Percentiles rank a stretch among this genome's conserved stretches.
Evolutionary conservation across 1,140 invertebrate species (phyloP).

Genomic region (Latrodectus geometricus): DNA sequence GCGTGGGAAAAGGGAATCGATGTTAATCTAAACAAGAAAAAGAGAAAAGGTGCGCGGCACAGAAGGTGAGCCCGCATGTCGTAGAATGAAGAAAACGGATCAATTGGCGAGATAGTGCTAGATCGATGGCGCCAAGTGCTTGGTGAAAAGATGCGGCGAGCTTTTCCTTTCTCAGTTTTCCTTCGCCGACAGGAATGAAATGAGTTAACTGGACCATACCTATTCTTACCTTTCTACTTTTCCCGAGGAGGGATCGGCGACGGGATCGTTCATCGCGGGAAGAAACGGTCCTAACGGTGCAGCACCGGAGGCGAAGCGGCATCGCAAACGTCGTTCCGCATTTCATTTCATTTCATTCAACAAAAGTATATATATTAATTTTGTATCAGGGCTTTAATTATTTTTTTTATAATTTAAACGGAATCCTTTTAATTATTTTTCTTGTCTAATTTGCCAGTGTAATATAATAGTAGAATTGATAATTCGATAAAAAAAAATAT

Average conservation of each 20-base stretch:
- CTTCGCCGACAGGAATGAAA: conserved; percentile 2
- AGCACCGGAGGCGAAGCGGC: not conserved
- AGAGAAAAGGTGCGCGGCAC: not conserved
- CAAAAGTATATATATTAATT: too few species aligned
- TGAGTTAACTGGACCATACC: not conserved
- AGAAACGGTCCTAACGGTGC: not conserved
- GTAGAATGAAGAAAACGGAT: conserved; percentile 31
- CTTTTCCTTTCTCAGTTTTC: conserved; percentile 5
- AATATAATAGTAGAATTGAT: too few species aligned
- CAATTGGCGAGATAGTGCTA: conserved; percentile 44
- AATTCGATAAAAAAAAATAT: too few species aligned
- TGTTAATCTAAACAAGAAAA: conserved; percentile 9
- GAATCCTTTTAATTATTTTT: too few species aligned
- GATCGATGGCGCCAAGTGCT: conserved; percentile 50
- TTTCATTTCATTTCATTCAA: too few species aligned
- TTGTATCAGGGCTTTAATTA: too few species aligned
- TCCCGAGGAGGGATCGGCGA: not conserved
- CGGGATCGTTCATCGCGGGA: not conserved
- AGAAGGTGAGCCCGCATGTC: conserved; percentile 1
- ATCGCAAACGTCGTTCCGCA: not conserved
- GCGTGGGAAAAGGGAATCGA: conserved; percentile 21
- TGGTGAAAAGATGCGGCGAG: conserved; percentile 16
- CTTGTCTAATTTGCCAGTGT: too few species aligned
- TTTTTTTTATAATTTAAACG: too few species aligned
- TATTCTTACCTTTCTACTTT: conserved; percentile 2